phyloP scores from a whole-genome alignment of 2,888 invertebrate species.

The Ditylenchus weischeri region DNA sequence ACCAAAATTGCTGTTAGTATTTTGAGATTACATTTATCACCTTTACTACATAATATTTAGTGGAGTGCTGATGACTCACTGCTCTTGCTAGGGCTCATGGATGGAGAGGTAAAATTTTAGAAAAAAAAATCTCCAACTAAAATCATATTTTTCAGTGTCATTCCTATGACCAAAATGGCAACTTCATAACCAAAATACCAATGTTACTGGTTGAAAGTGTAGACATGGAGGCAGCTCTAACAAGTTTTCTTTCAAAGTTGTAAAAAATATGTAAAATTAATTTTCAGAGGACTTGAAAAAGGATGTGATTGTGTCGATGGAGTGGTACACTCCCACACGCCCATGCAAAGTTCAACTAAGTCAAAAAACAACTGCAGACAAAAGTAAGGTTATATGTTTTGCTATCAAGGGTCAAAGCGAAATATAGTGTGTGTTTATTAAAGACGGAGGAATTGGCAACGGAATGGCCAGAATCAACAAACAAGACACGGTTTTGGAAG shows the following conservation, averaged over 20 bases:
- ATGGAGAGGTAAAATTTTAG: constrained; percentile 64
- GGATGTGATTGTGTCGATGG: constrained; percentile 40
- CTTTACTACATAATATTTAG: constrained; percentile 48
- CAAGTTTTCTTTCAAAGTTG: constrained; percentile 52
- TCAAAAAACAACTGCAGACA: constrained; percentile 9
- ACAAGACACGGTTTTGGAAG: constrained; percentile 30
- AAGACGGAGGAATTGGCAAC: background rate
- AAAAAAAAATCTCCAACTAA: background rate
- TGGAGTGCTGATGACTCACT: constrained; percentile 93
- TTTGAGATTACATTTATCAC: background rate
- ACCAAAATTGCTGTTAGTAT: constrained; percentile 31
- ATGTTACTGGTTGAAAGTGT: constrained; percentile 65
- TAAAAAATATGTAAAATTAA: no score
- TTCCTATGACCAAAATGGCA: constrained; percentile 86
- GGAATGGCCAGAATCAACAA: constrained; percentile 28
- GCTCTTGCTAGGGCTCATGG: constrained; percentile 81
- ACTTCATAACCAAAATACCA: constrained; percentile 68
- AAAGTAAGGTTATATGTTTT: background rate
- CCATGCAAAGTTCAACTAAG: constrained; percentile 23
- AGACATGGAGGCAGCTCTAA: constrained; percentile 51
- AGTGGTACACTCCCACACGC: constrained; percentile 40
- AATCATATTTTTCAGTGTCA: constrained; percentile 66
- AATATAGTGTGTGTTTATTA: constrained; percentile 1
- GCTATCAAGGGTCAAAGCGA: background rate
- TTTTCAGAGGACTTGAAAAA: constrained; percentile 37